Evolutionary conservation across 2,888 invertebrate species (phyloP).

Genomic region (Mythimna loreyi): DNA sequence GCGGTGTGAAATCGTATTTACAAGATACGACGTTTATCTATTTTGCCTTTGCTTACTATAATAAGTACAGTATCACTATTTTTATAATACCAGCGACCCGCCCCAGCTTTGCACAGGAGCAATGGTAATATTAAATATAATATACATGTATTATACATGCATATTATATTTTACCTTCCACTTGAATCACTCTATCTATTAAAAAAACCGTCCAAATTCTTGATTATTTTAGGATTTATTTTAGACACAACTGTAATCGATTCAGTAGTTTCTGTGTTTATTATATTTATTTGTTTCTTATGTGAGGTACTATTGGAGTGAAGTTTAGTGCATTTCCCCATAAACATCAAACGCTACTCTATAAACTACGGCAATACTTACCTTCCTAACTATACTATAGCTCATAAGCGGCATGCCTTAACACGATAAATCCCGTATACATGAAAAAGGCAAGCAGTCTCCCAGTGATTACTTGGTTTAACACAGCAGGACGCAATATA

Average conservation of each 20-base stretch:
- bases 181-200: no score
- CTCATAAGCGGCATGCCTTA: conserved; percentile 23
- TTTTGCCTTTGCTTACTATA: neutral
- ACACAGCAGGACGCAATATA: conserved; percentile 57
- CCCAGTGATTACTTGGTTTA: conserved; percentile 47
- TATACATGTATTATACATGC: no score
- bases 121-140: no score
- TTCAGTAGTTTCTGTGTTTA: no score
- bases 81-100: no score
- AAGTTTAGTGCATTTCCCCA: neutral
- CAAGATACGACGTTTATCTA: neutral
- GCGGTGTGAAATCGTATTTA: neutral
- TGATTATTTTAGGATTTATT: no score
- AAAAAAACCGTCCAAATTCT: no score
- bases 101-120: no score
- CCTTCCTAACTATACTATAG: conserved; percentile 9
- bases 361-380: neutral
- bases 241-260: no score
- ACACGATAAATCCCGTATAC: conserved; percentile 46
- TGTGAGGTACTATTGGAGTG: neutral
- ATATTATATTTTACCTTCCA: no score
- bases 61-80: no score
- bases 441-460: conserved; percentile 56
- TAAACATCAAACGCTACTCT: neutral
- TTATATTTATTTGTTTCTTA: no score